Percentiles rank a stretch among this genome's conserved stretches.
These are phyloP conservation scores for Drosophila tanythrix DNA, from an alignment of 2,888 invertebrate genomes.

Conservation along the genomic window DNA sequence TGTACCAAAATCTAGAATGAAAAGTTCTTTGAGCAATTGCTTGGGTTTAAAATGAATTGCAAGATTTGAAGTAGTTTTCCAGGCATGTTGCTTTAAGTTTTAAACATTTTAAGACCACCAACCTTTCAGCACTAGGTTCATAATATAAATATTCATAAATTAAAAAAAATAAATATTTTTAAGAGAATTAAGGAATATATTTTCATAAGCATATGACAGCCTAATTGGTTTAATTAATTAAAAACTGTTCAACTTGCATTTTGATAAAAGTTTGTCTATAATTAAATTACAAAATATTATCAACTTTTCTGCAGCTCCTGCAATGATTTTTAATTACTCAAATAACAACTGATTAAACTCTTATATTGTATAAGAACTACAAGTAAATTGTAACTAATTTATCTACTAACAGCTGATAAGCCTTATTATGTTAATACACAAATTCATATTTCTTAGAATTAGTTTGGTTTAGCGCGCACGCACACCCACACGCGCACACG, in stretches of 20 bases:
- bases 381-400: background rate
- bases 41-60: too few species aligned
- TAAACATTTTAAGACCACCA: background rate
- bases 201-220: background rate
- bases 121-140: background rate
- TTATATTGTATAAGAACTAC: background rate
- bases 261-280: background rate
- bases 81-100: slow-evolving; percentile 20
- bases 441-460: background rate
- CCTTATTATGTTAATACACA: background rate
- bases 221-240: background rate
- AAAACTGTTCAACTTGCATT: background rate
- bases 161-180: background rate
- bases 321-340: background rate
- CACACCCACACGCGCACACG: background rate
- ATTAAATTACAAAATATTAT: background rate
- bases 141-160: background rate
- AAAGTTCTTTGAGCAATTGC: slow-evolving; percentile 5
- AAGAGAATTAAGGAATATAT: background rate
- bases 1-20: slow-evolving; percentile 46
- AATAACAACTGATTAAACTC: background rate
- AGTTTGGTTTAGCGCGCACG: background rate
- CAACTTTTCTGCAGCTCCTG: background rate
- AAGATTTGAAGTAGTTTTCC: slow-evolving; percentile 17
- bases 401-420: background rate